phyloP scores from a whole-genome alignment of 1,140 invertebrate genomes.

The Bathynomus jamesi region DNA sequence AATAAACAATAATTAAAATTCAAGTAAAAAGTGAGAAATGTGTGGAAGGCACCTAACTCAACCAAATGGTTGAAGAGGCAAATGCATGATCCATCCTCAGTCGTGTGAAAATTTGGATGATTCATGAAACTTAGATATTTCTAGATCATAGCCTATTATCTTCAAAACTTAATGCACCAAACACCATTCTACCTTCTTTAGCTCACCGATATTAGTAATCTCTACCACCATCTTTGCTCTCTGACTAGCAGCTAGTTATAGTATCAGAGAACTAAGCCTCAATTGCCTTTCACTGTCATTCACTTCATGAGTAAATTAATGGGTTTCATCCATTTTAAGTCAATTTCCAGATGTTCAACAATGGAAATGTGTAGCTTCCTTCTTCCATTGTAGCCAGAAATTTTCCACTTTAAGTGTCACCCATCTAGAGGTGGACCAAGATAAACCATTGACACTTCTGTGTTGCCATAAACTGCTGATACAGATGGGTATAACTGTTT shows the following conservation, averaged over 20 bases:
- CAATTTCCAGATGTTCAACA: neutral
- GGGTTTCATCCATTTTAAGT: neutral
- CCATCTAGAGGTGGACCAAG: slow-evolving; percentile 88
- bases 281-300: no score
- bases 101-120: neutral
- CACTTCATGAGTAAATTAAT: no score
- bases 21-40: neutral
- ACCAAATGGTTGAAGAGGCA: neutral
- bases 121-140: no score
- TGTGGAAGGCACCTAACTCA: neutral
- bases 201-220: neutral
- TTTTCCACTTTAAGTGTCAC: slow-evolving; percentile 45
- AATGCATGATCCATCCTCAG: neutral
- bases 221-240: no score
- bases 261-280: no score
- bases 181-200: no score
- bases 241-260: no score
- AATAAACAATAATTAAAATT: neutral
- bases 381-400: neutral
- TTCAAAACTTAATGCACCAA: no score
- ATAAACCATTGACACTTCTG: slow-evolving; percentile 99
- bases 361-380: neutral
- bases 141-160: no score
- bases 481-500: slow-evolving; percentile 91
- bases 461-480: slow-evolving; percentile 97